Base-by-base conservation (phyloP, 2,888 invertebrate species). In the Orchesella flavescens region DNA sequence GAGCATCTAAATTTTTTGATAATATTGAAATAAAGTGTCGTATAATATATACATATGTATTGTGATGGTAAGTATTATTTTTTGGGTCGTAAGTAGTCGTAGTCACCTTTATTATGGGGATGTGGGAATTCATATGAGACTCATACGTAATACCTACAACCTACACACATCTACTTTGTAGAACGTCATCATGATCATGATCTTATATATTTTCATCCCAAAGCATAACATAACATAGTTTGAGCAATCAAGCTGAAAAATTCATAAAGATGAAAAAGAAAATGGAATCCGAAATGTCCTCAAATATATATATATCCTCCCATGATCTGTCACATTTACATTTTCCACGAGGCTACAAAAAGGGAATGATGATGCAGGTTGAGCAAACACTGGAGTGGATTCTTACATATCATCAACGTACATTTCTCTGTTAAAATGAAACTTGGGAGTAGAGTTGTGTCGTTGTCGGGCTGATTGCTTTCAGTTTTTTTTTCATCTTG, bases 301-400 rank as follows among this genome's bases (percentile, higher is more conserved):
- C 21, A 24, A 61, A 61, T 61, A 66, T 24, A 61, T 61, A 66
- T 24, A 66, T 66, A 66, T 44, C 43, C 61, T 73, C 23, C 24
- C 17, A 24, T 63, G 12, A 74, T 49, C 46, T 73, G 73, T 73
- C 73, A 61, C 74, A 74, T 74, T 74, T 63, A 63, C 74, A 74
- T 74, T 74, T 74, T 63, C 24, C 24, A 21, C 44, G 59, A 73
- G 61, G 43, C 63, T 61, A 49, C 49, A 74, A 74, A 74, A 63
- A 49, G 63, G 43, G 46, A 49, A 46, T 12, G 24, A 15, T 53
- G 49, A 49, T 46, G 63, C 63, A 63, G 59, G 15, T 24, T 74
- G 63, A 24, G 63, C 63, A 53, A 74, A 74, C 74, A 74, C 49
- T 74, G 23, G 24, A 63, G 74, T 53, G 49, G 63, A 49, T 61